Conservation (phyloP, 1,140 invertebrate genomes). For the Drosophila rufa region DNA sequence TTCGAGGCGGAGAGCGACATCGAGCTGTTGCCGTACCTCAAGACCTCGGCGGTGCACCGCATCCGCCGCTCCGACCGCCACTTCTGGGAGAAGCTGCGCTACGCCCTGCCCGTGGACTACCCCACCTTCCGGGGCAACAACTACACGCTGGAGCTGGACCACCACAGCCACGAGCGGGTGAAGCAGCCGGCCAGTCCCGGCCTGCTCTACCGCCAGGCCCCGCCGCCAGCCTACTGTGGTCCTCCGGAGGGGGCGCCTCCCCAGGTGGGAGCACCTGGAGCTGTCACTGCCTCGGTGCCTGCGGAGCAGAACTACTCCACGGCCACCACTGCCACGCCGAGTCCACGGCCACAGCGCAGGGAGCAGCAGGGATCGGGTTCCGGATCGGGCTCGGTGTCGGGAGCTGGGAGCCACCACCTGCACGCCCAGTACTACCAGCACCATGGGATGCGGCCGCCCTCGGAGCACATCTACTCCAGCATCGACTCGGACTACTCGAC, state of each 20-base stretch:
- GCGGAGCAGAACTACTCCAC: constrained; percentile 87
- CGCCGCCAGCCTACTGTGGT: constrained; percentile 85
- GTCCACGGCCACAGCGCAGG: constrained; percentile 87
- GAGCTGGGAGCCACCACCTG: constrained; percentile 53
- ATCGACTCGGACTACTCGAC: constrained; percentile 92
- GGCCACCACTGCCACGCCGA: constrained; percentile 88
- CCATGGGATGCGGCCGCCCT: constrained; percentile 88
- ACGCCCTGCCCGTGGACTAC: constrained; percentile 91
- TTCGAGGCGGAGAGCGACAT: constrained; percentile 92
- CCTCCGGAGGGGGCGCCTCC: constrained; percentile 74
- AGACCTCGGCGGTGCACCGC: constrained; percentile 93
- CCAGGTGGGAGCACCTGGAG: constrained; percentile 1
- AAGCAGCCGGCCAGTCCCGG: constrained; percentile 87
- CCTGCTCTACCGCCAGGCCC: constrained; percentile 80
- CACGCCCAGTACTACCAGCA: constrained; percentile 85
- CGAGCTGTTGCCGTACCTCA: constrained; percentile 94
- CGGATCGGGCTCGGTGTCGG: not conserved
- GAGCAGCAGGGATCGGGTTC: constrained; percentile 52
- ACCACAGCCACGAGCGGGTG: constrained; percentile 87
- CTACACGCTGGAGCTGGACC: constrained; percentile 86
- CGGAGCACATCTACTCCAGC: constrained; percentile 94
- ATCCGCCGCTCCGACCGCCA: constrained; percentile 94
- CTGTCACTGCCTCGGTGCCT: constrained; percentile 36
- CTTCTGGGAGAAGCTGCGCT: constrained; percentile 96
- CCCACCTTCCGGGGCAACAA: constrained; percentile 87